phyloP scores from a whole-genome alignment of 1,140 invertebrate genomes.

The Pissodes strobi region DNA sequence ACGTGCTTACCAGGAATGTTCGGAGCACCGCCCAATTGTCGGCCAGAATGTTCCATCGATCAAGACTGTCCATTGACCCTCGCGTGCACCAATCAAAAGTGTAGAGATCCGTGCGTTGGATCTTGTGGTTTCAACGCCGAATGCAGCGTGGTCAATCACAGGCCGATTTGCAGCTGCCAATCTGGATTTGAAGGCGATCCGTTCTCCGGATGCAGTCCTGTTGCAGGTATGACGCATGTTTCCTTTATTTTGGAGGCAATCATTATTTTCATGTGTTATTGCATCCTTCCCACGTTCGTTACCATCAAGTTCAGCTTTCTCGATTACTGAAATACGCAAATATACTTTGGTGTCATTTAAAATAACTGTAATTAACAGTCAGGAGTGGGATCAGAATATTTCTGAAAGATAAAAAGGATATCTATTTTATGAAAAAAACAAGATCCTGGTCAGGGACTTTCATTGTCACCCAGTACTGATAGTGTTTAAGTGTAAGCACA shows the following conservation, averaged over 20 bases:
- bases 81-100: slow-evolving; percentile 77
- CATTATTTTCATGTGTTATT: neutral
- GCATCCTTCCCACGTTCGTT: neutral
- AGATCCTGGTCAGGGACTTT: too few relatives aligned
- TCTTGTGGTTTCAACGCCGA: slow-evolving; percentile 82
- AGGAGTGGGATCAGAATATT: too few relatives aligned
- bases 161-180: slow-evolving; percentile 76
- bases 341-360: too few relatives aligned
- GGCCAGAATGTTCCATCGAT: slow-evolving; percentile 79
- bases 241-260: slow-evolving; percentile 5
- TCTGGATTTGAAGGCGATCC: slow-evolving; percentile 81
- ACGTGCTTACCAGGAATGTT: slow-evolving; percentile 77
- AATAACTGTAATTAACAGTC: too few relatives aligned
- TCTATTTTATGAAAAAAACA: too few relatives aligned
- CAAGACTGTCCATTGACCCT: slow-evolving; percentile 78
- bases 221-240: slow-evolving; percentile 64
- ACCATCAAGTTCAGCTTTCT: too few relatives aligned
- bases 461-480: too few relatives aligned
- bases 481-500: too few relatives aligned
- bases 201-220: slow-evolving; percentile 72
- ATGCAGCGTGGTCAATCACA: slow-evolving; percentile 76
- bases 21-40: slow-evolving; percentile 79
- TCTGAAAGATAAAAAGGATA: too few relatives aligned
- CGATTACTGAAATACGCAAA: too few relatives aligned
- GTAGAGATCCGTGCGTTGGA: slow-evolving; percentile 79